These are phyloP conservation scores for Ferdinandea cuprea DNA, from an alignment of 2,888 invertebrate genomes.

Conservation along the genomic window DNA sequence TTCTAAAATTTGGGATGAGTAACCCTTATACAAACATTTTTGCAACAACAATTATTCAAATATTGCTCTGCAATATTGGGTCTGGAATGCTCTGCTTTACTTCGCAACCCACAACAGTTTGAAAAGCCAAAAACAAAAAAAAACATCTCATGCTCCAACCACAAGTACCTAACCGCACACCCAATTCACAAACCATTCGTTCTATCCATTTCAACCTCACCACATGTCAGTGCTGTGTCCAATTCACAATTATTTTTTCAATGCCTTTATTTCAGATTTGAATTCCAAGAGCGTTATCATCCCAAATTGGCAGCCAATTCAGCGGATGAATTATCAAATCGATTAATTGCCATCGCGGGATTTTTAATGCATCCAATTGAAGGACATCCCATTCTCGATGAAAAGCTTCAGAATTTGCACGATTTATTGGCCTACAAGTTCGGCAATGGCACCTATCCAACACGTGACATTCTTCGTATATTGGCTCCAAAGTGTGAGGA, in stretches of 20 bases:
- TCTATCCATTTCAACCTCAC: not conserved
- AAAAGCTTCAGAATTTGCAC: slow-evolving; percentile 77
- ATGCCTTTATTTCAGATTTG: slow-evolving; percentile 75
- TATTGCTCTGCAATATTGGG: too few relatives aligned
- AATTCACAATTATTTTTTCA: not conserved
- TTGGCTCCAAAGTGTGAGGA: slow-evolving; percentile 79
- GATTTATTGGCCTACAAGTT: slow-evolving; percentile 78
- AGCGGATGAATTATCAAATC: slow-evolving; percentile 77
- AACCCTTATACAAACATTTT: too few relatives aligned
- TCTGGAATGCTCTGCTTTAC: not conserved
- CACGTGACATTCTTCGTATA: slow-evolving; percentile 77
- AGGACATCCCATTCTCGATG: slow-evolving; percentile 66
- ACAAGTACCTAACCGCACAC: too few relatives aligned
- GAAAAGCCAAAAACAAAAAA: too few relatives aligned
- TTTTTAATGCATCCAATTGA: slow-evolving; percentile 78
- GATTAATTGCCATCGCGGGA: slow-evolving; percentile 77
- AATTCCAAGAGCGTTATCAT: slow-evolving; percentile 76
- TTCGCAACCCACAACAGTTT: not conserved
- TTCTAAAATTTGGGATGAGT: too few relatives aligned
- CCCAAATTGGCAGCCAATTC: slow-evolving; percentile 73
- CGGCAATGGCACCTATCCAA: slow-evolving; percentile 78
- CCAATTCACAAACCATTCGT: too few relatives aligned
- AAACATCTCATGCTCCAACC: too few relatives aligned
- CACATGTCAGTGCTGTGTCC: slow-evolving; percentile 8
- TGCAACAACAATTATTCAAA: not conserved